Evolutionary conservation across 1,140 invertebrate species (phyloP).

Genomic region (Tetragonula clypearis): DNA sequence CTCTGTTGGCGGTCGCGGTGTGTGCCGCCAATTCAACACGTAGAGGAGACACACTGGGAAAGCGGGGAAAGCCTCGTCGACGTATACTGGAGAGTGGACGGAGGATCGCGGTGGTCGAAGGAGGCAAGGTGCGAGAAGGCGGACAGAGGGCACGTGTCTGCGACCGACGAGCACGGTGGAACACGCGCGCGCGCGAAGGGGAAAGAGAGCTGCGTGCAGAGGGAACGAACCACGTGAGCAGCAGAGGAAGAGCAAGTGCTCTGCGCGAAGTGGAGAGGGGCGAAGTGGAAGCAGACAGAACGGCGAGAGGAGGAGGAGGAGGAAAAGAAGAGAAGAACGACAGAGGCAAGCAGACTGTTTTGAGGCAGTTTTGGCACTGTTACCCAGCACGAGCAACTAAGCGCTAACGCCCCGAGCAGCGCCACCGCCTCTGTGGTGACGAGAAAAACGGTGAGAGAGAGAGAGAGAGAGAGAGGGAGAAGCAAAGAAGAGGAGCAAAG

Average conservation of each 20-base stretch:
- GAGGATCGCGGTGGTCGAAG: slow-evolving; percentile 9
- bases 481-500: slow-evolving; percentile 18
- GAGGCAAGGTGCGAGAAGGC: slow-evolving; percentile 34
- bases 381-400: slow-evolving; percentile 58
- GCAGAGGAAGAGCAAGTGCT: neutral
- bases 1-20: neutral
- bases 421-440: slow-evolving; percentile 55
- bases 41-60: neutral
- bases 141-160: slow-evolving; percentile 56
- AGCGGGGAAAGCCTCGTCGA: slow-evolving; percentile 16
- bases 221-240: neutral
- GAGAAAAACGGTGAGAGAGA: neutral
- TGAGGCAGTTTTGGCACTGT: slow-evolving; percentile 78
- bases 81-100: slow-evolving; percentile 7
- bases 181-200: slow-evolving; percentile 8
- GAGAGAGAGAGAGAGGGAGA: slow-evolving; percentile 13
- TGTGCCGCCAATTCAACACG: neutral
- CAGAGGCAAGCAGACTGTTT: slow-evolving; percentile 68
- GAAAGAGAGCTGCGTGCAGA: slow-evolving; percentile 23
- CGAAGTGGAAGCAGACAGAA: slow-evolving; percentile 25
- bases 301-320: neutral
- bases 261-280: too few relatives aligned
- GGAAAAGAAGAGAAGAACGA: slow-evolving; percentile 10
- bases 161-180: slow-evolving; percentile 16
- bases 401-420: slow-evolving; percentile 57